A percentile compares a stretch with the other conserved stretches of the same genome.
Evolutionary conservation across 2,888 invertebrate genomes (phyloP).

Genomic region (Agonum fuliginosum): DNA sequence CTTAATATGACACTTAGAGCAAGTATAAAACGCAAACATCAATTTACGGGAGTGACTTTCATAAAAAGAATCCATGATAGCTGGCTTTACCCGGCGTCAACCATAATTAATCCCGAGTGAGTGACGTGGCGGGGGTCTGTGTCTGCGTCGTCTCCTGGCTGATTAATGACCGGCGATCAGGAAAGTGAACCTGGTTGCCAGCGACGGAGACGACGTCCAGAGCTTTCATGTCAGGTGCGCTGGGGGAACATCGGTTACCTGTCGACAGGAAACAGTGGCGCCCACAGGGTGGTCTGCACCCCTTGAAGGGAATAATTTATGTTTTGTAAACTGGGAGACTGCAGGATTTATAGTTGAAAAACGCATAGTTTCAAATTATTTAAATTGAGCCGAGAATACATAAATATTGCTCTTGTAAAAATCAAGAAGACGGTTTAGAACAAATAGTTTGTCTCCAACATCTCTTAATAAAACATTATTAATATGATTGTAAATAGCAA

Average conservation of each 20-base stretch:
- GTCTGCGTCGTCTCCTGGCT: not conserved
- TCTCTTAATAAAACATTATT: too few species aligned
- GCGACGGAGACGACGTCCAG: not conserved
- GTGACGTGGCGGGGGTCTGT: conserved; percentile 1
- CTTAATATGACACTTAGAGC: not conserved
- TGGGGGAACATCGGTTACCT: not conserved
- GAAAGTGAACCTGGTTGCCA: conserved; percentile 33
- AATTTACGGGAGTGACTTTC: not conserved
- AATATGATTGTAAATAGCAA: too few species aligned
- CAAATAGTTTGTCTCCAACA: too few species aligned
- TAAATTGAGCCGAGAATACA: too few species aligned
- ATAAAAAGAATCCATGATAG: not conserved
- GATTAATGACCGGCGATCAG: conserved; percentile 36
- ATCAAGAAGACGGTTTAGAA: too few species aligned
- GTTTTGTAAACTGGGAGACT: too few species aligned
- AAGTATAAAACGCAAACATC: not conserved
- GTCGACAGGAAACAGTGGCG: too few species aligned
- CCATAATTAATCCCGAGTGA: conserved; percentile 26
- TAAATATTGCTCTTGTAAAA: too few species aligned
- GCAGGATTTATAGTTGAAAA: too few species aligned
- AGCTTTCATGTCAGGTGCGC: not conserved
- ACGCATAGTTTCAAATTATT: too few species aligned
- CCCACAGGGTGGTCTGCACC: too few species aligned
- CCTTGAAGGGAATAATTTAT: too few species aligned
- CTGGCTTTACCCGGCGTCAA: not conserved